phyloP scores from a whole-genome alignment of 1,140 invertebrate species.

The Pseudomyrmex concolor region DNA sequence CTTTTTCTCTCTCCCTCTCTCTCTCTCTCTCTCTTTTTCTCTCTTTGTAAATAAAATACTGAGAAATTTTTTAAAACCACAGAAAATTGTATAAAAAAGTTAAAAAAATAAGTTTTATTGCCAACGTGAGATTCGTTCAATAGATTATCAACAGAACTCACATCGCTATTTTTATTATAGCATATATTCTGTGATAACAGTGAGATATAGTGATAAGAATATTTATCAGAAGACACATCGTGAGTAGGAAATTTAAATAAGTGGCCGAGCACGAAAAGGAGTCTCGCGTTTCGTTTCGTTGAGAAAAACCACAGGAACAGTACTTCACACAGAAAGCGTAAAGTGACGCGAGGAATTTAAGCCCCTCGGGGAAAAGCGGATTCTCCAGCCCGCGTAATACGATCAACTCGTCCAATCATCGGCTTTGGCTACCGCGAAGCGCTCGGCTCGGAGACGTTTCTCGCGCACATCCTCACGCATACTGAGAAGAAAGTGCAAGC shows the following conservation, averaged over 20 bases:
- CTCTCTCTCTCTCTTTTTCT: not conserved
- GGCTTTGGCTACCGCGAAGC: conserved; percentile 54
- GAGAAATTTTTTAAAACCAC: not conserved
- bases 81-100: not conserved
- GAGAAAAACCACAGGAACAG: not conserved
- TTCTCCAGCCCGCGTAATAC: conserved; percentile 56
- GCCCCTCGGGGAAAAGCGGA: conserved; percentile 23
- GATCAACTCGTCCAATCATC: conserved; percentile 66
- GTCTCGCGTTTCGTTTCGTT: not conserved
- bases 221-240: not conserved
- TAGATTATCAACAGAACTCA: too few relatives aligned
- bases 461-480: not conserved
- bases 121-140: not conserved
- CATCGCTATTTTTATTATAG: too few relatives aligned
- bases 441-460: conserved; percentile 33
- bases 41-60: not conserved
- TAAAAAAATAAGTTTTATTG: too few relatives aligned
- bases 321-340: not conserved
- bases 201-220: not conserved
- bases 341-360: conserved; percentile 59
- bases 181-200: too few relatives aligned
- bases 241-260: conserved; percentile 15
- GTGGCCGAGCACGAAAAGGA: not conserved
- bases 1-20: not conserved
- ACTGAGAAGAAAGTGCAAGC: not conserved